Conservation (phyloP, 2,888 invertebrate species). For the Abscondita cerata region DNA sequence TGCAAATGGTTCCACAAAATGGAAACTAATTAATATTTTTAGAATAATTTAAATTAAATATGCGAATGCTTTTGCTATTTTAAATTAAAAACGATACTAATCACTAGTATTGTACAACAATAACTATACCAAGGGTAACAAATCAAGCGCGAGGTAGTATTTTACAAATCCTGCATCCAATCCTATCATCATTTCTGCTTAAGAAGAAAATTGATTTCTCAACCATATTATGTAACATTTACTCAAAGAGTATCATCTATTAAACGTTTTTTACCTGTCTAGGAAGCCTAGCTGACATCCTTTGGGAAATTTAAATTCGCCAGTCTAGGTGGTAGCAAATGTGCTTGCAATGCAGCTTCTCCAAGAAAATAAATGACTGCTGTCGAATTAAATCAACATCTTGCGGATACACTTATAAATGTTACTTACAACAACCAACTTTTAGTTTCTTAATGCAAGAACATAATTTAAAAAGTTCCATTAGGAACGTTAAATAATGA, state of each 20-base stretch:
- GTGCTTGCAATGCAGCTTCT: conserved; percentile 40
- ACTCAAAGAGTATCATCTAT: conserved; percentile 1
- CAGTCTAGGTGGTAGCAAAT: conserved; percentile 48
- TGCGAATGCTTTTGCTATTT: no score
- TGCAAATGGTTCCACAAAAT: no score
- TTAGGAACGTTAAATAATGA: conserved; percentile 34
- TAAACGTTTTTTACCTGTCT: conserved; percentile 33
- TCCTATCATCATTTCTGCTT: no score
- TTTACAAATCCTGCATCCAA: no score
- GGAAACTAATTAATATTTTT: no score
- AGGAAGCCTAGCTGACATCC: conserved; percentile 43
- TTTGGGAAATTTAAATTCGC: conserved; percentile 50
- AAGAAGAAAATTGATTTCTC: no score
- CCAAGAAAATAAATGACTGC: conserved; percentile 46
- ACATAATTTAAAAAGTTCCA: conserved; percentile 30
- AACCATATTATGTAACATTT: neutral
- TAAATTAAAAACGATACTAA: no score
- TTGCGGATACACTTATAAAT: conserved; percentile 19
- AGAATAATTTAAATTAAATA: no score
- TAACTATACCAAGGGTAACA: no score
- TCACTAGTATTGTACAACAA: no score
- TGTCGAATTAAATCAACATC: conserved; percentile 44
- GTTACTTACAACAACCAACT: neutral
- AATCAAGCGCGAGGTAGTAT: no score
- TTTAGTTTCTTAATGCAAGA: conserved; percentile 9